Evolutionary conservation across 2,888 invertebrate genomes (phyloP).

Genomic region (Sphecodes monilicornis): DNA sequence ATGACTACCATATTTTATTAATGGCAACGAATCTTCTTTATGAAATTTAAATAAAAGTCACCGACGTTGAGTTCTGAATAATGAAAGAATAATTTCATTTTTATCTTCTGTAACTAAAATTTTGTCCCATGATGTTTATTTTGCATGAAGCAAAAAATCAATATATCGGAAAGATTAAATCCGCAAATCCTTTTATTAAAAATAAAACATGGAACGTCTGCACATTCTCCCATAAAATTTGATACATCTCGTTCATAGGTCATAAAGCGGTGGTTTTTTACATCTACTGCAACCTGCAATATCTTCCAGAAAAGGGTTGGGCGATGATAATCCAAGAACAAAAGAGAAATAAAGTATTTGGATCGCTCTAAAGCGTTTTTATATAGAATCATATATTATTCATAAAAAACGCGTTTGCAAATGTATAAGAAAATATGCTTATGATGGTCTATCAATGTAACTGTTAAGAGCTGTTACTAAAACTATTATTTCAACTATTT

Average conservation of each 20-base stretch:
- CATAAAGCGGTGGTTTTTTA: not conserved
- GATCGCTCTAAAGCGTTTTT: not conserved
- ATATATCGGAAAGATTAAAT: not conserved
- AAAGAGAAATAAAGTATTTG: not conserved
- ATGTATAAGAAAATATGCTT: not conserved
- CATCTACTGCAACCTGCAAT: not conserved
- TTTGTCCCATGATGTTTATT: not conserved
- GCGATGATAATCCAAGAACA: not conserved
- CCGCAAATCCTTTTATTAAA: not conserved
- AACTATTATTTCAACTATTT: not conserved
- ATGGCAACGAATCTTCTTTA: too few relatives aligned
- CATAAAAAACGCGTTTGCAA: not conserved
- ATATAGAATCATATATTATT: not conserved
- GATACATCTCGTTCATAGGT: conserved; percentile 5
- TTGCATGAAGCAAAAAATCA: not conserved
- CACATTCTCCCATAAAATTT: not conserved
- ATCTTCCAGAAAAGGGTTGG: not conserved
- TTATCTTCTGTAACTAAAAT: not conserved
- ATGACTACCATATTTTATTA: not conserved
- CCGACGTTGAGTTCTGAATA: not conserved
- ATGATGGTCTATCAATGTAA: not conserved
- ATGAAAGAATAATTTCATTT: not conserved
- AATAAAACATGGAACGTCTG: not conserved
- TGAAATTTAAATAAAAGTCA: not conserved
- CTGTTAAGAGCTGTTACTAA: not conserved